Base-by-base conservation (phyloP, 2,888 invertebrate genomes). In the Caradrina clavipalpis region DNA sequence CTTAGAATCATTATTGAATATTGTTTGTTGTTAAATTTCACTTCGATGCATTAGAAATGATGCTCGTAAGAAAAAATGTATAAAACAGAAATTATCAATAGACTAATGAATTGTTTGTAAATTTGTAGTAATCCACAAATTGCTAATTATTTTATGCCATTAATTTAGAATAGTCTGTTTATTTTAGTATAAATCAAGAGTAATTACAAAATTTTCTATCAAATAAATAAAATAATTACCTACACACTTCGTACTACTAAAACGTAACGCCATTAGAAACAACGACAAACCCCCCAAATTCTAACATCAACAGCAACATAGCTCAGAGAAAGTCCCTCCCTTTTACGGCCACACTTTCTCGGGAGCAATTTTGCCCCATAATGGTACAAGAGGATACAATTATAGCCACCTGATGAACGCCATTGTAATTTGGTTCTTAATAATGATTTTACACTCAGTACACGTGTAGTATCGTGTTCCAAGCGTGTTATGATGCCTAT, bases 311-410 rank as follows among this genome's bases (percentile, higher is more conserved):
- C 78, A 15, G 56, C 56, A 39, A 74, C 83, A 76, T 63, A 60
- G 26, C 26, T 22, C 21, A 42, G 80, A 76, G 84, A 84, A 84
- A 84, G 85, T 81, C 51, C 66, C 57, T 35, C 54, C 84, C 85
- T 80, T 85, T 69, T 83, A 85, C 8, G 81, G 81, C 13, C 31
- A n/a, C n/a, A 70, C 84, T 84, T 84, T 84, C 84, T 74, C 80
- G 64, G 80, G 73, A 74, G 76, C 76, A 83, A 84, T 84, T 85
- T 84, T 80, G 81, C 81, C 74, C 85, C 64, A 70, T 84, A 85
- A 85, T 83, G 76, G 84, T 73, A 50, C 57, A 19, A 69, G 81
- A 84, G 73, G 83, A 83, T 81, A 83, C 77, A 76, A 84, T 85
- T 83, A 85, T 65, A 68, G 69, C 61, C 73, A 75, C 66, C 65